Percentiles rank a stretch among this genome's conserved stretches.
Conservation (phyloP, 53 echinoderm and acorn worm genomes). For the Hippasteria phrygiana region DNA sequence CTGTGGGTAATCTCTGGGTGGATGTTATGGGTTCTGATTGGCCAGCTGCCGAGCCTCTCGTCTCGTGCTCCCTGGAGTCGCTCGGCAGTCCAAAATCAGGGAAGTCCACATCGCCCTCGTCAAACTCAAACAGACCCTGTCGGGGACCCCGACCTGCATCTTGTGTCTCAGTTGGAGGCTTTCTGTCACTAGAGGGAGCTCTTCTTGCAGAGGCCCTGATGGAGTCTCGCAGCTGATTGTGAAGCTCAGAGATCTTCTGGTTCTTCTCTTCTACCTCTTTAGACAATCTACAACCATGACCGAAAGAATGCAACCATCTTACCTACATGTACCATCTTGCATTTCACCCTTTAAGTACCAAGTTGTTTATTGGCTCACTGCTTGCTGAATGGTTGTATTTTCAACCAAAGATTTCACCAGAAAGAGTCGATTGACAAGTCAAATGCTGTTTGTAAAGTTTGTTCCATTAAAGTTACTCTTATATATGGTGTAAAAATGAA, state of each 20-base stretch:
- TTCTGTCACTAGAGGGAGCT: slow-evolving; percentile 11
- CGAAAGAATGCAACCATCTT: too few species aligned
- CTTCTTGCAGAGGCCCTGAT: slow-evolving; percentile 38
- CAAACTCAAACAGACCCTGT: slow-evolving; percentile 44
- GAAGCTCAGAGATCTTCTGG: slow-evolving; percentile 67
- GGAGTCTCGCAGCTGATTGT: slow-evolving; percentile 68
- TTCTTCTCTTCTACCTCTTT: slow-evolving; percentile 77
- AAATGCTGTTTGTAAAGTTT: too few species aligned
- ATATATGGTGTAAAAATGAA: too few species aligned
- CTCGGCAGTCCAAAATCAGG: slow-evolving; percentile 33
- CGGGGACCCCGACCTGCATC: slow-evolving; percentile 8
- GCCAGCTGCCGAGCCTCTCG: slow-evolving; percentile 35
- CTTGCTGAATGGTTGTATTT: too few species aligned
- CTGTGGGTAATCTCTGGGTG: slow-evolving; percentile 3
- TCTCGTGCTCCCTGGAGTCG: not conserved
- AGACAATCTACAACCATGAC: slow-evolving; percentile 59
- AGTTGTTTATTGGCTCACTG: too few species aligned
- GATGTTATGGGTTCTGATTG: slow-evolving; percentile 39
- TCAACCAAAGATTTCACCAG: too few species aligned
- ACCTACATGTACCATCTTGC: too few species aligned
- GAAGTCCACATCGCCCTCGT: slow-evolving; percentile 36
- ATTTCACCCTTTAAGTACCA: too few species aligned
- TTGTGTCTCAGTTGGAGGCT: slow-evolving; percentile 10
- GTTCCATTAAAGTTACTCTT: too few species aligned
- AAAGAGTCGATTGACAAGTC: too few species aligned